These are phyloP conservation scores for Pristionchus fissidentatus DNA, from an alignment of 2,888 invertebrate species.

Conservation along the genomic window DNA sequence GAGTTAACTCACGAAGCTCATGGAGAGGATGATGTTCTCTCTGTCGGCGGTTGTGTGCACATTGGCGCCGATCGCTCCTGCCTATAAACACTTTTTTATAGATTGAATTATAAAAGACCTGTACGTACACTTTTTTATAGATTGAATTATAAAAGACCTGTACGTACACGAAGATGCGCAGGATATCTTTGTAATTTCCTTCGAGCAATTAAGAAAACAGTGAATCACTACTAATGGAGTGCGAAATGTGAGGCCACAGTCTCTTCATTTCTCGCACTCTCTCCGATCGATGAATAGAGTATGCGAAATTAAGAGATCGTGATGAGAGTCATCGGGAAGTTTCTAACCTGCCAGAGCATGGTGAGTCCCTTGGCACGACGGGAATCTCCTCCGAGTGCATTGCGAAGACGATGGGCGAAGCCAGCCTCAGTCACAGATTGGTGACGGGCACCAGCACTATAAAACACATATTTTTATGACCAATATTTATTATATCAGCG, in stretches of 20 bases:
- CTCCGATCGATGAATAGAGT: too few relatives aligned
- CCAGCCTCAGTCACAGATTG: slow-evolving; percentile 40
- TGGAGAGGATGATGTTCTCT: slow-evolving; percentile 46
- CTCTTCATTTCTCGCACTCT: too few relatives aligned
- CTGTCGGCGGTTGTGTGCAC: slow-evolving; percentile 40
- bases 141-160: not conserved
- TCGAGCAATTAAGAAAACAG: too few relatives aligned
- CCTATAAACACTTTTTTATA: not conserved
- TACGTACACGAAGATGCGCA: too few relatives aligned
- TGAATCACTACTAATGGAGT: too few relatives aligned
- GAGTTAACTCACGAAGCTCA: slow-evolving; percentile 38
- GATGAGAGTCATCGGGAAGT: not conserved
- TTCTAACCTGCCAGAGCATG: slow-evolving; percentile 45
- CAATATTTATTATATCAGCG: not conserved
- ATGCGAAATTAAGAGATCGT: not conserved
- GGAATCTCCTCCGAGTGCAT: slow-evolving; percentile 44
- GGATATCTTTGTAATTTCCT: too few relatives aligned
- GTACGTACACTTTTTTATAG: not conserved
- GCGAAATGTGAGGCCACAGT: too few relatives aligned
- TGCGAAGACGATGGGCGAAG: slow-evolving; percentile 43
- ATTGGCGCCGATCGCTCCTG: slow-evolving; percentile 44
- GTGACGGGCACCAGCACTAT: slow-evolving; percentile 42
- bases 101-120: not conserved
- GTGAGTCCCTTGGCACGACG: slow-evolving; percentile 46
- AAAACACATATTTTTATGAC: not conserved